Evolutionary conservation across 2,113 vertebrate species (phyloP).

Genomic region (Entosphenus tridentatus): DNA sequence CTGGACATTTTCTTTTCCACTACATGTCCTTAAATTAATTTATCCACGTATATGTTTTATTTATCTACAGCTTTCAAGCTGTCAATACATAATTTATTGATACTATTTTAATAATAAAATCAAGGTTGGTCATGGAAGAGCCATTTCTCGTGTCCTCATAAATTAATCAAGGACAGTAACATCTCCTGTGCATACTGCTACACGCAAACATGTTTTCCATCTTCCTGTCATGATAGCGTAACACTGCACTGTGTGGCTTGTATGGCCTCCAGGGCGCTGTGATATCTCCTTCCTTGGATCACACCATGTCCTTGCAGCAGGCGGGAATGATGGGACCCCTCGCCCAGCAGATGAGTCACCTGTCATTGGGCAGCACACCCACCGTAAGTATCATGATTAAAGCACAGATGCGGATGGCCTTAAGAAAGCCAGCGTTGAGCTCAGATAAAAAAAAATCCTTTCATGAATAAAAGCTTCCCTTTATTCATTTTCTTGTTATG

Average conservation of each 20-base stretch:
- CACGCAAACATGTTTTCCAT: no score
- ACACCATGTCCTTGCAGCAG: conserved; percentile 84
- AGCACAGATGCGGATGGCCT: no score
- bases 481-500: background rate
- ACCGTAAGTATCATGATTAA: conserved; percentile 31
- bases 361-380: conserved; percentile 66
- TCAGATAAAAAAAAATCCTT: no score
- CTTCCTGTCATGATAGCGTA: no score
- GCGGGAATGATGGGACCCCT: conserved; percentile 71
- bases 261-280: conserved; percentile 46
- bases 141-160: no score
- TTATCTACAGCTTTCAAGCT: background rate
- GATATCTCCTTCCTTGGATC: conserved; percentile 91
- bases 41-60: background rate
- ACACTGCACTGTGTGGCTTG: background rate
- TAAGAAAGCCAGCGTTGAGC: no score
- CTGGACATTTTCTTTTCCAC: no score
- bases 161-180: no score
- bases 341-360: conserved; percentile 89
- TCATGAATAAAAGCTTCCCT: no score
- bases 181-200: no score
- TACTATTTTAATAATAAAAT: background rate
- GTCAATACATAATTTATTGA: background rate
- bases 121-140: no score
- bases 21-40: no score